These are phyloP conservation scores for Saturnia japonica DNA, from an alignment of 2,888 invertebrate genomes.

Conservation along the genomic window DNA sequence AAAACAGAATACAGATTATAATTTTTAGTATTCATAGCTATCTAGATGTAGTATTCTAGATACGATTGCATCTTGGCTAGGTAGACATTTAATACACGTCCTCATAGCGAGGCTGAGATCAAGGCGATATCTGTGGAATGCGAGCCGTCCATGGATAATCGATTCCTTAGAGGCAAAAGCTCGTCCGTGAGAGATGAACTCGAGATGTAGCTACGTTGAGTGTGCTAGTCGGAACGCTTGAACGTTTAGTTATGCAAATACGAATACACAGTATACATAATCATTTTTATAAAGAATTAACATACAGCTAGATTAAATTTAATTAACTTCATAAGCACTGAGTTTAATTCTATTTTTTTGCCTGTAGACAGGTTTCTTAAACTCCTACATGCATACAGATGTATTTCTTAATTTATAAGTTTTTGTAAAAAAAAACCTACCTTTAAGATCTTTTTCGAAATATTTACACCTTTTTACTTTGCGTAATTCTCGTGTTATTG, in stretches of 20 bases:
- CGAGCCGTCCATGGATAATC: constrained; percentile 60
- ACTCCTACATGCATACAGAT: too few relatives aligned
- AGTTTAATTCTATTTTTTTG: too few relatives aligned
- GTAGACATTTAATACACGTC: constrained; percentile 50
- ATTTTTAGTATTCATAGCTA: not conserved
- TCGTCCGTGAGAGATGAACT: constrained; percentile 55
- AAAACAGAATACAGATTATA: not conserved
- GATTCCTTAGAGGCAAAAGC: constrained; percentile 58
- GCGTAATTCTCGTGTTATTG: too few relatives aligned
- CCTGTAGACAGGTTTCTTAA: too few relatives aligned
- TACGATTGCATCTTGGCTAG: constrained; percentile 29
- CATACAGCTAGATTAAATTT: not conserved
- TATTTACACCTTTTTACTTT: too few relatives aligned
- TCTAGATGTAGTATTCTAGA: constrained; percentile 17
- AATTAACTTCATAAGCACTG: too few relatives aligned
- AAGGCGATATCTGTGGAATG: constrained; percentile 59
- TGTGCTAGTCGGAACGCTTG: constrained; percentile 35
- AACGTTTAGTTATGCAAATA: constrained; percentile 4
- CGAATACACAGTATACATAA: not conserved
- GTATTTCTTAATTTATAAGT: not conserved
- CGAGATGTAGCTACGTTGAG: constrained; percentile 46
- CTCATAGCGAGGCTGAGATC: constrained; percentile 49
- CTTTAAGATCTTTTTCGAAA: too few relatives aligned
- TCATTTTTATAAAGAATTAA: not conserved
- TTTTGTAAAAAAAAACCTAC: too few relatives aligned